Base-by-base conservation (phyloP, 1,140 invertebrate species). In the Drosophila busckii region DNA sequence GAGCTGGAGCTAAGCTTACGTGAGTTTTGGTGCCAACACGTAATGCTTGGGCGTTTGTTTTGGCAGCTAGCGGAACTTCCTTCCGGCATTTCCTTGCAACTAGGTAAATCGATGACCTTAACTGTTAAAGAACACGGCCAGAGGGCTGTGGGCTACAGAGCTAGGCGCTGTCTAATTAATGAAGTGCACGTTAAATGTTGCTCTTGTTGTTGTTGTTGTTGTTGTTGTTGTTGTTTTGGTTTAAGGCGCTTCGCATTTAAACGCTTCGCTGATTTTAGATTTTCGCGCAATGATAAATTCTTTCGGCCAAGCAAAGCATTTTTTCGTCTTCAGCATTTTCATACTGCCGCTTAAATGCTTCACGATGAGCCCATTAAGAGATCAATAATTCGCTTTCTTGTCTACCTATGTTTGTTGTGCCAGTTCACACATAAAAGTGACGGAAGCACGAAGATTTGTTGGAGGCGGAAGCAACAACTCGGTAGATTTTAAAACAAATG, bases 401-500 rank as follows among this genome's bases (percentile, higher is more conserved):
- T 40, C 17, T 31, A 34, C 17, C 20, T 45, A 7, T 23, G 55
- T 9, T 26, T 29, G 23, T 44, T 42, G 17, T 50, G 38, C 26
- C 48, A 35, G 64, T 68, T 80, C 75, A 60, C 69, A 80, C 75
- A 71, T 80, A 49, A 80, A 80, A 52, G 65, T 80, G 75, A 80
- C 75, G 75, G 75, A 80, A 80, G 58, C 55, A 32, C 28, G 8
- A 70, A 82, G 75, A 80, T 80, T 80, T 75, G 75, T 80, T 55
- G 73, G 53, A 73, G 62, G 69, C 75, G 73, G 73, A 80, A 80
- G 75, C 75, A 38, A 54, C 54, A 70, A 20, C 38, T 15, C 16
- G 34, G 41, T 13, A 28, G 26, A 48, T 38, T 32, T 34, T 22
- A 26, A 45, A 35, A 60, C 46, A 58, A 73, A 71, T 68, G 63